Evolutionary conservation across 2,888 invertebrate species (phyloP), one percentile per base, ranked within the genome.

Genomic region (Eupsilia transversa): DNA sequence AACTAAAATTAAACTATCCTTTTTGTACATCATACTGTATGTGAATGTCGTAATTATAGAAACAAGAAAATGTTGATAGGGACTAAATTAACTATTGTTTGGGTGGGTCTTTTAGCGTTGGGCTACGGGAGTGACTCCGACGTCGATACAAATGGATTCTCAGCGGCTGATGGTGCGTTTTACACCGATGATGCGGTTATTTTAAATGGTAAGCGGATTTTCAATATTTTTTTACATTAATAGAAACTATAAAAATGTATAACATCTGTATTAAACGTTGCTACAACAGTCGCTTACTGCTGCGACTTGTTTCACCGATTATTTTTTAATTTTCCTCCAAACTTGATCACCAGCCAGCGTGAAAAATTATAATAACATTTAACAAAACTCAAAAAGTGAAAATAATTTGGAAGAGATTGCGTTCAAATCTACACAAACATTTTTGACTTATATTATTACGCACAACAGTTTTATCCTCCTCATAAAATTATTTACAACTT

Each of bases 171-270:
- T 88, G 95, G 95, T 85, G 95, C 91, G 33, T 93, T 93, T 89
- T 95, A 95, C 82, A 95, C 95, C 4, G 93, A 96, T 41, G 96
- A 97, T 91, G 94, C 96, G 77, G 94, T 97, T 84, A 92, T 96
- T 83, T 86, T 97, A 74, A 96, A 96, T 85, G 97, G 97, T 97
- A 88, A 94, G 95, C 83, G 17, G 64, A 78, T 66, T 63, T 35
- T 54, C 27, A 14, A 66, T 54, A 4, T 49, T 65, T 59, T 41
- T 33, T 33, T 9, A 14, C n/a, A 38, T 52, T n/a, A 66, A 33
- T n/a, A n/a, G 0, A 20, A 35, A 30, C 60, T 0, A 27, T 27
- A n/a, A 30, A 30, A 49, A 69, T n/a, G 2, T 9, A 14, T 43
- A 20, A 76, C 9, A 49, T 49, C 14, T 64, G 4, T 33, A 33